Percentiles rank a stretch among this genome's conserved stretches.
These are phyloP conservation scores for Pocillopora verrucosa DNA, from an alignment of 64 coral and sea anemone species.

Conservation along the genomic window DNA sequence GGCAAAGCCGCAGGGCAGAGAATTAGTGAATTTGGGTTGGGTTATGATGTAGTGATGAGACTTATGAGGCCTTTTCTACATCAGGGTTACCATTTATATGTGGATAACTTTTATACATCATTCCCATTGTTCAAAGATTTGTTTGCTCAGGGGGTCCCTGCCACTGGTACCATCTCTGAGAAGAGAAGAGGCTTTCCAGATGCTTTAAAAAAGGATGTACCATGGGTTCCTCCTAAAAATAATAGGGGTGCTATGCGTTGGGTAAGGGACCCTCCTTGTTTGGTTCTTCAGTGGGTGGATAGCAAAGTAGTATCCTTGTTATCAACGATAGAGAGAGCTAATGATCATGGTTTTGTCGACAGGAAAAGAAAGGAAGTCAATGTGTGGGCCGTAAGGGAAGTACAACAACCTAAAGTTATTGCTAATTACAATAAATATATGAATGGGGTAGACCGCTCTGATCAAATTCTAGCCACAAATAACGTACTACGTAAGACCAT, in stretches of 20 bases:
- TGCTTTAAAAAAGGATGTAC: not conserved
- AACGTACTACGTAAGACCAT: not conserved
- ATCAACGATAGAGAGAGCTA: not conserved
- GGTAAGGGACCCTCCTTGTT: conserved; percentile 42
- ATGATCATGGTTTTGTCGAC: not conserved
- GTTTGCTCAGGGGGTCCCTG: not conserved
- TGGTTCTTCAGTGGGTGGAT: conserved; percentile 35
- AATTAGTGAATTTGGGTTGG: conserved; percentile 22
- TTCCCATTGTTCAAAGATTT: conserved; percentile 13
- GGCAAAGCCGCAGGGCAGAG: not conserved
- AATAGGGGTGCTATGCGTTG: conserved; percentile 38
- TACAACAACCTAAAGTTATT: too few relatives aligned
- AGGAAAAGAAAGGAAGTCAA: not conserved
- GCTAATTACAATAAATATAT: too few relatives aligned
- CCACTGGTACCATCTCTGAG: too few relatives aligned
- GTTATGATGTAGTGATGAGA: conserved; percentile 31
- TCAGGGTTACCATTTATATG: conserved; percentile 55
- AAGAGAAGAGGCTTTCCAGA: conserved; percentile 21
- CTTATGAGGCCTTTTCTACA: not conserved
- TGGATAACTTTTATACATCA: conserved; percentile 50
- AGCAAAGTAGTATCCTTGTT: conserved; percentile 3
- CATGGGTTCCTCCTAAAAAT: conserved; percentile 19
- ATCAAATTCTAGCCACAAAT: too few relatives aligned
- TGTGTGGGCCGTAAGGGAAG: too few relatives aligned
- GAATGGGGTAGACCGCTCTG: too few relatives aligned